Evolutionary conservation across 2,888 invertebrate genomes (phyloP).

Genomic region (Leucophenga montana): DNA sequence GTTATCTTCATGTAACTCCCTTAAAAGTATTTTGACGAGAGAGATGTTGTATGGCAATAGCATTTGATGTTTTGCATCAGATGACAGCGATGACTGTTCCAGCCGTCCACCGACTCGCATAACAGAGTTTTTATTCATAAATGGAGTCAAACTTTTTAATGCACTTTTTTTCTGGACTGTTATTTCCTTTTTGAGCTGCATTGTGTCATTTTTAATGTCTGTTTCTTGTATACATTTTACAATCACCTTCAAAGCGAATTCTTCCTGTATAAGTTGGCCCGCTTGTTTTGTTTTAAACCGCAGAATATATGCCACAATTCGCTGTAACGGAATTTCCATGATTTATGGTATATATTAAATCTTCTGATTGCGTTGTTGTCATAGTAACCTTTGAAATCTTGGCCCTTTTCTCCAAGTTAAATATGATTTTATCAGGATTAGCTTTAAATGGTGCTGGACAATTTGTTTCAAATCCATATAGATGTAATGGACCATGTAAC

Average conservation of each 20-base stretch:
- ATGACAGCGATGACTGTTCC: slow-evolving; percentile 37
- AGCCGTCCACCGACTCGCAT: slow-evolving; percentile 57
- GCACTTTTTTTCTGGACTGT: neutral
- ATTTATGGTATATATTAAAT: no score
- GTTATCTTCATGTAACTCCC: neutral
- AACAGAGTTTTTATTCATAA: slow-evolving; percentile 44
- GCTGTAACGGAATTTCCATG: no score
- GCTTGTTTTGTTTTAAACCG: neutral
- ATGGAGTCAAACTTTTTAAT: slow-evolving; percentile 31
- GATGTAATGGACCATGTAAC: no score
- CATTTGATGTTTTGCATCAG: slow-evolving; percentile 49
- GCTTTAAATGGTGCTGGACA: no score
- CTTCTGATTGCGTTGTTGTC: no score
- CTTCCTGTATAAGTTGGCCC: neutral
- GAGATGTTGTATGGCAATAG: slow-evolving; percentile 43
- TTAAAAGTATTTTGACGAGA: slow-evolving; percentile 29
- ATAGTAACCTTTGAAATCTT: no score
- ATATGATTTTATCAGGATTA: no score
- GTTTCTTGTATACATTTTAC: neutral
- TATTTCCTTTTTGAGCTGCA: neutral
- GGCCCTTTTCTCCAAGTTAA: no score
- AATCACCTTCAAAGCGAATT: neutral
- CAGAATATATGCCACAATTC: slow-evolving; percentile 1
- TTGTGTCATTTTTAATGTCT: no score
- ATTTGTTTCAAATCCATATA: no score